Evolutionary conservation across 2,888 invertebrate genomes (phyloP), one percentile per base, ranked within the genome.

Genomic region (Drosophila mettleri): DNA sequence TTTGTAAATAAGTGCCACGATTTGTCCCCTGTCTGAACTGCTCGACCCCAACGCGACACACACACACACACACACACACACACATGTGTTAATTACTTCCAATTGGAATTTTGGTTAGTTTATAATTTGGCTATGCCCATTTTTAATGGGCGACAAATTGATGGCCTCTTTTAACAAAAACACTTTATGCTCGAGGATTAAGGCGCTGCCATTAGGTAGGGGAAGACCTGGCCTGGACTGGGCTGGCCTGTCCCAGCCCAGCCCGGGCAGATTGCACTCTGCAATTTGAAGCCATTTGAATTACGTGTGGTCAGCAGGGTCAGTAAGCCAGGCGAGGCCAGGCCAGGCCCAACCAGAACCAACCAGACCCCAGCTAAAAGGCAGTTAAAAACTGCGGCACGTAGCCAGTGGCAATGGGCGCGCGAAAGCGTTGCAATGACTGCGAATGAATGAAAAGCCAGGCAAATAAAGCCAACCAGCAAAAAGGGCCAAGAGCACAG

Each of bases 1-100:
- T 53, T 78, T 75, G 85, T 82, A 85, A 82, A 82, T 85, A 82
- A 82, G 82, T 82, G 80, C 82, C 69, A 74, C 82, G 79, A 82
- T 82, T 82, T 82, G 82, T 85, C 77, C 79, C 85, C 72, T 79
- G 81, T 84, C 81, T 65, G 67, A 54, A 62, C 61, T 36, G 48
- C 41, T 48, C 57, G 61, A 49, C 51, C 63, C 52, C 69, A 58
- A 61, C 59, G 53, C 49, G 9, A 53, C 53, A 45, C 45, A 5
- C 61, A 33, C 29, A 24, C 54, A n/a, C 60, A 41, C 38, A 10
- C 36, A 12, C 34, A 31, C 24, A 8, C 24, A 45, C 49, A 24
- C 54, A 39, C 52, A 43, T 52, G 41, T 22, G 82, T 85, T 82
- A 82, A 85, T 82, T 85, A 82, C 80, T 74, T 77, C 57, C 72